Base-by-base conservation (phyloP, 2,797 vertebrate genomes). In the Anabacerthia variegaticeps region DNA sequence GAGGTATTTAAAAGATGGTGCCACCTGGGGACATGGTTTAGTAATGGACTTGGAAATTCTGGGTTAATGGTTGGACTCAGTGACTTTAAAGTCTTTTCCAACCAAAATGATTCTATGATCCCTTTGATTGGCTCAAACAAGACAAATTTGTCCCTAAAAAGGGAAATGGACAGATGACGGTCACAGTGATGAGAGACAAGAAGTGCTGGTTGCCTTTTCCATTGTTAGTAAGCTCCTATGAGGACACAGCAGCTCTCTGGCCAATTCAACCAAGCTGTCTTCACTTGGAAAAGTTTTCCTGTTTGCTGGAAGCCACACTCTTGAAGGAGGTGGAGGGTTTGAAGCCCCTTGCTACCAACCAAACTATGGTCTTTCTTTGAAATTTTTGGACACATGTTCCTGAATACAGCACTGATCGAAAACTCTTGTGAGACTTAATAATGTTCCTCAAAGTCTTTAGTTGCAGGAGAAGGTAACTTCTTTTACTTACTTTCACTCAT, bases 21-120 rank as follows among this genome's bases (percentile, higher is more conserved):
- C 10, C 32, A 15, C 77, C n/a, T 78, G 59, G 15, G 37, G 26
- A 24, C 4, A 12, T 36, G 52, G 6, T 48, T 66, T 48, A 54
- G 11, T 43, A 39, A 46, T n/a, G 22, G 39, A 66, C 39, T 78
- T 78, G 52, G 27, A 32, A 41, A 39, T 41, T 28, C 22, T 72
- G 59, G 1, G 7, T 65, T 41, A 37, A 10, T 39, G 18, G 58
- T 27, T 65, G 30, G 18, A 14, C 7, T 77, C 0, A 0, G 30
- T 63, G 24, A 21, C 12, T 37, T 48, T 39, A 28, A 54, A 46
- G 2, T 32, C 19, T 48, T 73, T 90, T 66, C 26, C 34, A 78
- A 6, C 59, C 11, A 9, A 17, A 32, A 18, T 1, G 7, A 36
- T 72, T 23, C 20, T 48, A 9, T 39, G 28, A 21, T 44, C 6